Evolutionary conservation across 2,113 vertebrate genomes (phyloP).

Genomic region (Nipponia nippon): DNA sequence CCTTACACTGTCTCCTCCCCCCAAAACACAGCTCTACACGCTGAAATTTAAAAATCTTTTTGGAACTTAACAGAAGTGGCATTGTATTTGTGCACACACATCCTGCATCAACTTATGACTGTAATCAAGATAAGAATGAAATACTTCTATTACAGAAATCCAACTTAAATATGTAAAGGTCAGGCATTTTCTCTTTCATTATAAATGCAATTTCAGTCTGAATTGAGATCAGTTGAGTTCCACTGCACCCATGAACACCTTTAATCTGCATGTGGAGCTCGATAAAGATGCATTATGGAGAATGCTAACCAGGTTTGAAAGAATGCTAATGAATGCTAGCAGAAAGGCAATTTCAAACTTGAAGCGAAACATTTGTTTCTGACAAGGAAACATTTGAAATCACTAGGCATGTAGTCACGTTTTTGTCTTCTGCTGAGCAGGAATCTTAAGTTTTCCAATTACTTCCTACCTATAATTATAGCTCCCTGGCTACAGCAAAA

Average conservation of each 20-base stretch:
- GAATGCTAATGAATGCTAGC: background rate
- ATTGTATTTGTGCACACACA: background rate
- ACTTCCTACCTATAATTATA: constrained; percentile 2
- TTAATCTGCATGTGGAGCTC: background rate
- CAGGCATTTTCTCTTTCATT: background rate
- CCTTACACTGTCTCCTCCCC: background rate
- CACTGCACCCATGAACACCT: background rate
- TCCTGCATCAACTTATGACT: rapidly evolving
- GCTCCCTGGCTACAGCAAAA: background rate
- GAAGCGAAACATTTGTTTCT: constrained; percentile 12
- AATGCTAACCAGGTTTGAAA: background rate
- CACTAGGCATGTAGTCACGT: background rate
- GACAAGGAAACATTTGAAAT: background rate
- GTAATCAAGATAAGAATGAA: background rate
- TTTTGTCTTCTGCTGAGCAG: background rate
- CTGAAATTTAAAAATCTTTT: background rate
- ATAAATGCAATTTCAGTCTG: background rate
- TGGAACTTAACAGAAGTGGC: background rate
- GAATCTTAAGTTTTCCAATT: constrained; percentile 1
- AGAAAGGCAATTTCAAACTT: constrained; percentile 3
- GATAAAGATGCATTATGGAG: background rate
- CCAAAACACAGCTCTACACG: background rate
- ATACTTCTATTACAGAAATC: background rate
- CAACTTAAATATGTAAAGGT: background rate
- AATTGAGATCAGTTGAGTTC: background rate